Base-by-base conservation (phyloP, 2,888 invertebrate genomes). In the Drosophila histrio region DNA sequence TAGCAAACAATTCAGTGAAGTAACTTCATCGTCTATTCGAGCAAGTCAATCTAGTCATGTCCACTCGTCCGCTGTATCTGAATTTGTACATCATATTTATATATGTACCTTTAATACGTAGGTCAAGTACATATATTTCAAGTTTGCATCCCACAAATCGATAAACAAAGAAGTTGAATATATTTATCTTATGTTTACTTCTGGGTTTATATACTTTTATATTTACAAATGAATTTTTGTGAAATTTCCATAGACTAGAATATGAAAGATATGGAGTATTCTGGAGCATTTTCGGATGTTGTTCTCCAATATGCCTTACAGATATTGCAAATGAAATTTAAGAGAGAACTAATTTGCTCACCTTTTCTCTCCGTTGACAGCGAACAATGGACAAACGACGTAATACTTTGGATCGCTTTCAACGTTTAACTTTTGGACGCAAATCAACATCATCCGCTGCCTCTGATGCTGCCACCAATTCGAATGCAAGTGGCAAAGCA, bases 341-440 rank as follows among this genome's bases (percentile, higher is more conserved):
- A 39, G 24, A 38, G 13, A 13, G 8, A 28, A 17, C 28, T 19
- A 24, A 38, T 52, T 39, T 4, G 26, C 5, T 19, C 15, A 52
- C 28, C 15, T n/a, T 36, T 24, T 36, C 19, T 24, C 3, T 50
- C 44, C 17, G 62, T 41, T 72, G 38, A 32, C 66, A 91, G 92
- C 73, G 81, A 64, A 89, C 79, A 77, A 92, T 92, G 92, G 92
- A 92, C 66, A 92, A 91, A 83, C 90, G 90, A 69, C 90, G 91
- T 72, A 94, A 95, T 94, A 95, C 95, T 91, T 95, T 96, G 95
- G 96, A 96, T 93, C 95, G 96, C 86, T 93, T 96, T 92, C 95
- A 95, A 91, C 95, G 95, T 92, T 94, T 95, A 92, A 95, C 96
- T 91, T 95, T 95, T 93, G 95, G 94, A 87, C 91, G 91, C 57